Base-by-base conservation (phyloP, 2,113 vertebrate species). In the Taurulus bubalis region DNA sequence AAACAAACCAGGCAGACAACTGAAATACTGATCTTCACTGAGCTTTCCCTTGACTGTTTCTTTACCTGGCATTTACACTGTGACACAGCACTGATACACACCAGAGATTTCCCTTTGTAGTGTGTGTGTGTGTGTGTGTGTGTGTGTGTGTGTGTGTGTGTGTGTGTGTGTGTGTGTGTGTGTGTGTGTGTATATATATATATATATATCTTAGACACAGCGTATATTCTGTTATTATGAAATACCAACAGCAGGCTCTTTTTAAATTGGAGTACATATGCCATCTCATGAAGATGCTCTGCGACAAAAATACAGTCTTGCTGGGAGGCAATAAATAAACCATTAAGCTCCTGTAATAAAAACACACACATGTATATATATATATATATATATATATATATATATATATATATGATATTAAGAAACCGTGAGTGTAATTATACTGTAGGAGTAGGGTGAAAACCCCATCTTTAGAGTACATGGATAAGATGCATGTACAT, bases 1-100 rank as follows among this genome's bases (percentile, higher is more conserved):
- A 93, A 85, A 88, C 85, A 89, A 88, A 85, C 87, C 87, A 85
- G 75, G 72, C 71, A 78, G 86, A 85, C 79, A 53, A 91, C 77
- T 66, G 75, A 90, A 92, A 91, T 77, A 62, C 85, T 72, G 75
- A 84, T 88, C 81, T 88, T 62, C 66, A 87, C 73, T 51, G 34
- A 89, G 75, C 80, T 72, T 26, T 49, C 32, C 32, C 60, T 59
- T 2, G 4, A 40, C 80, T 74, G 51, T 69, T 80, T 77, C 62
- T 79, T 75, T 62, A 71, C 51, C 65, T 40, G 64, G 74, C 69
- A 58, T 77, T 77, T 71, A 82, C 75, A 77, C 73, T 58, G 14
- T 8, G 11, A 80, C 58, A 78, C 10, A 4, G 76, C 58, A 74
- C 69, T 30, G 60, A 65, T 18, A 42, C 70, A 83, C 49, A 73